Base-by-base conservation (phyloP, 2,797 vertebrate genomes). In the Phrynocephalus vlangalii region DNA sequence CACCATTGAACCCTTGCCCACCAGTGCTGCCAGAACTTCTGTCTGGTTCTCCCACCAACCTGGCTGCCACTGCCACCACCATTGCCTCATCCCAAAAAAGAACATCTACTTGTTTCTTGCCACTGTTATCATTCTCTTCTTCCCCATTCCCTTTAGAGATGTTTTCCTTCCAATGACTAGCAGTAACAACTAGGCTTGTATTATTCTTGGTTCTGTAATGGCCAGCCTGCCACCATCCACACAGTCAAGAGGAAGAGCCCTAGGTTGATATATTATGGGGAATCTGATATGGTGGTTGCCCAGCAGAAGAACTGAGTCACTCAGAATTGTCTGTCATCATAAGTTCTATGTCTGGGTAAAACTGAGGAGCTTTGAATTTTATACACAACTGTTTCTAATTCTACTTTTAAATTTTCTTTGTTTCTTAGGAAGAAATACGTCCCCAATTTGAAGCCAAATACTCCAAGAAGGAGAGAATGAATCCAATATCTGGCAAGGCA, bases 371-470 rank as follows among this genome's bases (percentile, higher is more conserved):
- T 68, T 63, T 38, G 26, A 28, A 44, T 60, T 67, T 33, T 85
- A 87, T 91, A 3, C 48, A 63, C 77, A 76, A 60, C n/a, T 75
- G 68, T 26, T 50, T 24, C 63, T 77, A 75, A 22, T 52, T 94
- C 22, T 90, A 85, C 66, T 89, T 0, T 30, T 91, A 91, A 83
- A 7, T 86, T 92, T 24, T 95, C 90, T 92, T 88, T 96, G 9
- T 92, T 94, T 88, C 92, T 90, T 90, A 99, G 98, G 98, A 99
- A 92, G 98, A 99, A 96, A 97, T 98, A 78, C 98, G 98, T 1
- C 98, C 98, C 0, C 98, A 99, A 95, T 99, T 99, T 95, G 98
- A 99, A 97, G 98, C 98, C 90, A 99, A 99, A 95, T 99, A 99
- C 94, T 99, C 98, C 89, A 98, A 98, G 96, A 98, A 98, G 91